A percentile compares a stretch with the other conserved stretches of the same genome.
Conservation (phyloP, 2,888 invertebrate genomes). For the Mimachlamys varia region DNA sequence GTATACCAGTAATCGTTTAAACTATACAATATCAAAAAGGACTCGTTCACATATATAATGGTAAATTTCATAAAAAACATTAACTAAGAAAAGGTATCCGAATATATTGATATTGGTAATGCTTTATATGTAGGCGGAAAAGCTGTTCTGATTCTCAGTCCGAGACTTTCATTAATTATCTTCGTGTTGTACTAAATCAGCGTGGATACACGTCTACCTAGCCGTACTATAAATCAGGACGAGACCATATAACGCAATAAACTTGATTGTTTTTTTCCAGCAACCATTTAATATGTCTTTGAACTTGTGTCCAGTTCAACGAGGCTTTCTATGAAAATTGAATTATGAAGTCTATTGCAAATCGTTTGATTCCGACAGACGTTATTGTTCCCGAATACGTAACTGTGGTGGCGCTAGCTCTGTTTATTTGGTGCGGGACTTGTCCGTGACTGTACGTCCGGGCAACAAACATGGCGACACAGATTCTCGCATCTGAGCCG, state of each 20-base stretch:
- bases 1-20: no score
- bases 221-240: neutral
- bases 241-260: constrained; percentile 1
- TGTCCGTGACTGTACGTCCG: constrained; percentile 31
- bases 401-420: constrained; percentile 31
- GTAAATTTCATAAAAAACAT: no score
- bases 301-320: constrained; percentile 15
- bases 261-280: constrained; percentile 10
- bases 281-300: constrained; percentile 33
- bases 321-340: constrained; percentile 30
- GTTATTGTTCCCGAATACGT: neutral
- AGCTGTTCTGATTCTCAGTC: neutral
- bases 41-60: no score
- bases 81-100: no score
- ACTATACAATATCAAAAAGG: no score
- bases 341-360: constrained; percentile 31
- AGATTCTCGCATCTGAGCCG: constrained; percentile 7
- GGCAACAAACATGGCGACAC: constrained; percentile 34
- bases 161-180: neutral
- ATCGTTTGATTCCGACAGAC: constrained; percentile 14
- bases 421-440: constrained; percentile 34
- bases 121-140: neutral
- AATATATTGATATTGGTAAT: no score
- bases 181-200: neutral
- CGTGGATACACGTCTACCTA: neutral